Evolutionary conservation across 2,113 vertebrate genomes (phyloP).

Genomic region (Acanthisitta chloris): DNA sequence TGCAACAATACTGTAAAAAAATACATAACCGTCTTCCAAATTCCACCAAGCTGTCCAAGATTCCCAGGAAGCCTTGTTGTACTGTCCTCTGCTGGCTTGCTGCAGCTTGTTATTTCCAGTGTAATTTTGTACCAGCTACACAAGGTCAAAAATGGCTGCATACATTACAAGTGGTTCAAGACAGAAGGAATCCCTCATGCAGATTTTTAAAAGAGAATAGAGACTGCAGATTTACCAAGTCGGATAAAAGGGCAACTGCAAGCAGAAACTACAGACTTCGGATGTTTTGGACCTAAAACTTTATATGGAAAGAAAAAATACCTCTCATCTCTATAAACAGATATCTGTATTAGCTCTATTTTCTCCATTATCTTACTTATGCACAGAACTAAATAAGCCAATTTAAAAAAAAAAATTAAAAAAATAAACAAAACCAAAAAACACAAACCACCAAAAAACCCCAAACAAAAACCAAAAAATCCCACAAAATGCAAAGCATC

Average conservation of each 20-base stretch:
- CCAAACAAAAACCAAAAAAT: not conserved
- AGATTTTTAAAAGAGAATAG: conserved; percentile 66
- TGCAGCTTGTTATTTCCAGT: conserved; percentile 65
- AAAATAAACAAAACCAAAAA: not conserved
- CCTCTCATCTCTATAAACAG: conserved; percentile 59
- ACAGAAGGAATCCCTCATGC: conserved; percentile 68
- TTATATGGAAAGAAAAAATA: conserved; percentile 64
- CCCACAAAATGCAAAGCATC: not conserved
- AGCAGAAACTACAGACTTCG: conserved; percentile 66
- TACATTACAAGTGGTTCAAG: conserved; percentile 66
- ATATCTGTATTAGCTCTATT: not conserved
- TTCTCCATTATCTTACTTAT: conserved; percentile 45
- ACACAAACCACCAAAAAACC: not conserved
- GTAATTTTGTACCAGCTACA: conserved; percentile 63
- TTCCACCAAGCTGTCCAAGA: conserved; percentile 62
- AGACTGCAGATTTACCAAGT: conserved; percentile 62
- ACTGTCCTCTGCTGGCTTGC: conserved; percentile 64
- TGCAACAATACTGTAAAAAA: conserved; percentile 52
- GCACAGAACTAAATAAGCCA: not conserved
- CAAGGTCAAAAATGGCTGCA: conserved; percentile 64
- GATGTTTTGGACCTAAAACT: conserved; percentile 65
- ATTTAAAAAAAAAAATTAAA: not conserved
- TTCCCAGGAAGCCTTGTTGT: conserved; percentile 58
- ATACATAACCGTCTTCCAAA: conserved; percentile 54
- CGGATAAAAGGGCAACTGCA: conserved; percentile 67